A percentile compares a stretch with the other conserved stretches of the same genome.
These are phyloP conservation scores for Nesoenas mayeri DNA, from an alignment of 2,113 vertebrate species.

Conservation along the genomic window DNA sequence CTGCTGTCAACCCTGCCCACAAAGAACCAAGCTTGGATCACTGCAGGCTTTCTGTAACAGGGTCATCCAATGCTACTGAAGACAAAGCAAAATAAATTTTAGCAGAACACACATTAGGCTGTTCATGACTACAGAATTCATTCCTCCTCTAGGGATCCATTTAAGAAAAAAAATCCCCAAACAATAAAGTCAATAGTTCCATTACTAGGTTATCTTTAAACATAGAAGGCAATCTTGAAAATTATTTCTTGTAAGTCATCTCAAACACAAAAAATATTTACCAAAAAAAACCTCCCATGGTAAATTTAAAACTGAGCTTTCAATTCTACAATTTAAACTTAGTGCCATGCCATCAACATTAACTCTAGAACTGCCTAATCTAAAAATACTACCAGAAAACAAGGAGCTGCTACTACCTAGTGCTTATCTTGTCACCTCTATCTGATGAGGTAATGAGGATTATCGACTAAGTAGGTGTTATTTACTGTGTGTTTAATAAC, in stretches of 20 bases:
- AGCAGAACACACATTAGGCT: neutral
- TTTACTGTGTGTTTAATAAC: neutral
- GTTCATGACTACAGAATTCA: neutral
- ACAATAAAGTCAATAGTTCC: neutral
- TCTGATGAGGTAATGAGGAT: neutral
- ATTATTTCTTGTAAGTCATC: neutral
- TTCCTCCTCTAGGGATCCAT: neutral
- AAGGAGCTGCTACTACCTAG: neutral
- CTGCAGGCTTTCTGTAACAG: neutral
- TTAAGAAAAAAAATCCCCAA: neutral
- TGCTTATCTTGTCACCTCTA: neutral
- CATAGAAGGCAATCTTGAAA: neutral
- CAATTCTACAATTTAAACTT: neutral
- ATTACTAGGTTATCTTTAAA: neutral
- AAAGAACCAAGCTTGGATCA: neutral
- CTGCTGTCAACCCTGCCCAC: neutral
- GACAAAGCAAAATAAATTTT: neutral
- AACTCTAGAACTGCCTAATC: neutral
- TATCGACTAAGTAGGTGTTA: neutral
- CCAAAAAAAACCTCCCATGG: neutral
- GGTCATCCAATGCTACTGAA: neutral
- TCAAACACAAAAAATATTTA: neutral
- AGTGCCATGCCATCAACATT: neutral
- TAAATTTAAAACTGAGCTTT: neutral
- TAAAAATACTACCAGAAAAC: neutral